Evolutionary conservation across 2,113 vertebrate species (phyloP).

Genomic region (Tapirus terrestris): DNA sequence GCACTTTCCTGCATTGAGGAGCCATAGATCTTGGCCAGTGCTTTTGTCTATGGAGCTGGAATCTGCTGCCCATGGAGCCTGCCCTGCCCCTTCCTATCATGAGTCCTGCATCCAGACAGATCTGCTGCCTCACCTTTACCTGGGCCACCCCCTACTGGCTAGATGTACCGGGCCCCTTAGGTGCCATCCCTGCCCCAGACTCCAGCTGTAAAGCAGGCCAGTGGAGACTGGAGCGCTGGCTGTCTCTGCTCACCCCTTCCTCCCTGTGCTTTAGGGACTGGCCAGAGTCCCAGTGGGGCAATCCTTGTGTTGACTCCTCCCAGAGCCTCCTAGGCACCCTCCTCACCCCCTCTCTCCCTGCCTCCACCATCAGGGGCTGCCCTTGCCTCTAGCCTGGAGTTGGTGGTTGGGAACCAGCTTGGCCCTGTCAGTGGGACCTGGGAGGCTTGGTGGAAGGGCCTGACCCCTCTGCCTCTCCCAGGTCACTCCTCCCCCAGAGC

Average conservation of each 20-base stretch:
- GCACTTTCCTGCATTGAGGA: neutral
- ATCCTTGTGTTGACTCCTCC: no score
- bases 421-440: neutral
- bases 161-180: neutral
- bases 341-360: neutral
- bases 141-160: no score
- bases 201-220: neutral
- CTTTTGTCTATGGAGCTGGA: neutral
- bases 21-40: neutral
- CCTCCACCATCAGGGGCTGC: rapidly evolving
- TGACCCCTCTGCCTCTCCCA: no score
- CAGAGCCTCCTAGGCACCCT: neutral
- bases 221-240: neutral
- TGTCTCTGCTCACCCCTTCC: neutral
- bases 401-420: neutral
- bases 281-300: neutral
- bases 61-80: no score
- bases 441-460: neutral
- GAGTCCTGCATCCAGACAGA: neutral
- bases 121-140: neutral
- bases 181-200: neutral
- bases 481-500: neutral
- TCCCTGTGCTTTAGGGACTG: neutral
- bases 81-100: rapidly evolving
- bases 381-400: neutral